Percentiles rank a stretch among this genome's conserved stretches.
These are phyloP conservation scores for Cotesia glomerata DNA, from an alignment of 1,140 invertebrate species.

Conservation along the genomic window DNA sequence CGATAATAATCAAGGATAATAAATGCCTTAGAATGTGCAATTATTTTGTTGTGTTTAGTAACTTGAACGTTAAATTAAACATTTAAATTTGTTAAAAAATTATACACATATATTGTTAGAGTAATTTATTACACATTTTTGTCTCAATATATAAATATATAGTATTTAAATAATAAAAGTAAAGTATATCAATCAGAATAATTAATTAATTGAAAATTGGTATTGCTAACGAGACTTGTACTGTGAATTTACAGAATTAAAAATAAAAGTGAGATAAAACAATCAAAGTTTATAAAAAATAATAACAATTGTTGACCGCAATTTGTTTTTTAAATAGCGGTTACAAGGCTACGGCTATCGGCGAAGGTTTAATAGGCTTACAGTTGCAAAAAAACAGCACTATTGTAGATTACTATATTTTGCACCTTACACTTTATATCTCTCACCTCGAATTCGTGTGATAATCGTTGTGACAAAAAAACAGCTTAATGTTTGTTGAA, in stretches of 20 bases:
- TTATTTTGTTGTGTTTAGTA: conserved; percentile 25
- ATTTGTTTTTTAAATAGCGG: background rate
- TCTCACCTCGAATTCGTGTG: conserved; percentile 29
- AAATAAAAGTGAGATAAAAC: background rate
- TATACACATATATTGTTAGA: no score
- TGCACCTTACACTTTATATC: conserved; percentile 55
- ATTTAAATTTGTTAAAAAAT: conserved; percentile 9
- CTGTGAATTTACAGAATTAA: background rate
- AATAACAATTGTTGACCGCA: background rate
- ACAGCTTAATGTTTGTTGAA: background rate
- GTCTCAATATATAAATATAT: background rate
- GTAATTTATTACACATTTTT: background rate
- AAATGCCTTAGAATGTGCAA: conserved; percentile 38
- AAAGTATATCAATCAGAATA: no score
- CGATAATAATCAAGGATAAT: conserved; percentile 20
- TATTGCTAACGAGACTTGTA: background rate
- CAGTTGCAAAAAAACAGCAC: conserved; percentile 55
- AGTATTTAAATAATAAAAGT: background rate
- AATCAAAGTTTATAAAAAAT: conserved; percentile 17
- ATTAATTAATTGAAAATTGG: no score
- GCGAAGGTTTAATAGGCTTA: conserved; percentile 51
- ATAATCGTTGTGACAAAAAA: conserved; percentile 20
- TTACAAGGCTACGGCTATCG: conserved; percentile 29
- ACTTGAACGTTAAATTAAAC: background rate
- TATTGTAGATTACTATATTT: conserved; percentile 59